Evolutionary conservation across 2,797 vertebrate genomes (phyloP), one percentile per base, ranked within the genome.

Genomic region (Microctenopoma lineatum): DNA sequence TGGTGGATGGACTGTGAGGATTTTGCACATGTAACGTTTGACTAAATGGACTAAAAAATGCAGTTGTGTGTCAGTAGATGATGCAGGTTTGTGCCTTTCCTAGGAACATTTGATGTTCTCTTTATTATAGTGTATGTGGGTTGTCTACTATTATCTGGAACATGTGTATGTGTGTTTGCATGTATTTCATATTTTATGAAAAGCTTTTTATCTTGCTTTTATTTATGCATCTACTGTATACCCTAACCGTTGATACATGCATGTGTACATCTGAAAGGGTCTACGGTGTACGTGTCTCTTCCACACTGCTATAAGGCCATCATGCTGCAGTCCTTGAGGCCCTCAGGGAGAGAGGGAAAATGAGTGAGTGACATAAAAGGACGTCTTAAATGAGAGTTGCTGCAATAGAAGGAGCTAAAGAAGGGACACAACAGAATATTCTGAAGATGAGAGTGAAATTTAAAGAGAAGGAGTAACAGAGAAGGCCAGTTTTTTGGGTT

Each of bases 381-480:
- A 56, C 16, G 46, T 48, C 70, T 73, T 59, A 56, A 80, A 86
- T 62, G 21, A 42, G 68, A 73, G 63, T 66, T 61, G 65, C 58
- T 46, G 73, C 53, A 61, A 71, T 36, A 60, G 52, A 83, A 69
- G 62, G 56, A 73, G 70, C 21, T 26, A 29, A 70, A 74, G 64
- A 74, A 54, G 57, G 34, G 58, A 56, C 32, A 21, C 41, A 21
- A 59, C 15, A 44, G 42, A 36, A 34, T 59, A 45, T 73, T 71
- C 53, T 50, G 52, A 68, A 76, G 63, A 80, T 70, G 55, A 77
- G 45, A 48, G 48, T 83, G 77, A 75, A 71, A 81, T 83, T 74
- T 71, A 59, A 55, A 14, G 27, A 46, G 15, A 13, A 50, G 27
- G 48, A 53, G 53, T 18, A 15, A 68, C 12, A 50, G 41, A 59